Percentiles rank a stretch among this genome's conserved stretches.
phyloP scores from a whole-genome alignment of 1,140 invertebrate species.

The Calliphora vicina region DNA sequence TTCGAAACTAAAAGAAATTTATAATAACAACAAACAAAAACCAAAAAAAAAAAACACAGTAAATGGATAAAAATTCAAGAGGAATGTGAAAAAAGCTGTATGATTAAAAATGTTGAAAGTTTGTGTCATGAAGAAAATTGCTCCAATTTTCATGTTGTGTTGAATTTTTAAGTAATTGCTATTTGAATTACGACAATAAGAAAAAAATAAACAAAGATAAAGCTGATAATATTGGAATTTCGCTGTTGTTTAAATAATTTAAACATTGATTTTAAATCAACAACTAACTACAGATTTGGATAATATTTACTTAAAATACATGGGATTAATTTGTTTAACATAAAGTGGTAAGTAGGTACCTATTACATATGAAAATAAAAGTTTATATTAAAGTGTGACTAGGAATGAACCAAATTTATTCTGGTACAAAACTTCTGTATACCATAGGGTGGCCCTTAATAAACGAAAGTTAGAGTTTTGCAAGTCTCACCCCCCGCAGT shows the following conservation, averaged over 20 bases:
- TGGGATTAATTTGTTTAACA: too few relatives aligned
- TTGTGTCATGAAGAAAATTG: constrained; percentile 38
- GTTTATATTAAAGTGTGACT: too few relatives aligned
- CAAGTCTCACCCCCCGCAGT: too few relatives aligned
- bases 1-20: constrained; percentile 55
- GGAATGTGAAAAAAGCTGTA: constrained; percentile 34
- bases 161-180: neutral
- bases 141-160: constrained; percentile 42
- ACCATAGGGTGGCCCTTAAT: too few relatives aligned
- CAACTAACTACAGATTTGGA: neutral
- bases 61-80: neutral
- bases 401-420: too few relatives aligned
- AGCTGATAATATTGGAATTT: neutral
- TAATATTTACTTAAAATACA: neutral
- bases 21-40: constrained; percentile 57
- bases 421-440: too few relatives aligned
- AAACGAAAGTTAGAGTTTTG: too few relatives aligned
- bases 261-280: neutral
- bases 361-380: too few relatives aligned
- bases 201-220: neutral
- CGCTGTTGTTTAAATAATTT: neutral
- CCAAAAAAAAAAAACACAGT: neutral
- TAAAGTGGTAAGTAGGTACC: too few relatives aligned
- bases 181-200: neutral
- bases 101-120: constrained; percentile 37